Percentiles rank a stretch among this genome's conserved stretches.
These are phyloP conservation scores for Scaptodrosophila latifasciaeformis DNA, from an alignment of 2,888 invertebrate genomes.

Conservation along the genomic window DNA sequence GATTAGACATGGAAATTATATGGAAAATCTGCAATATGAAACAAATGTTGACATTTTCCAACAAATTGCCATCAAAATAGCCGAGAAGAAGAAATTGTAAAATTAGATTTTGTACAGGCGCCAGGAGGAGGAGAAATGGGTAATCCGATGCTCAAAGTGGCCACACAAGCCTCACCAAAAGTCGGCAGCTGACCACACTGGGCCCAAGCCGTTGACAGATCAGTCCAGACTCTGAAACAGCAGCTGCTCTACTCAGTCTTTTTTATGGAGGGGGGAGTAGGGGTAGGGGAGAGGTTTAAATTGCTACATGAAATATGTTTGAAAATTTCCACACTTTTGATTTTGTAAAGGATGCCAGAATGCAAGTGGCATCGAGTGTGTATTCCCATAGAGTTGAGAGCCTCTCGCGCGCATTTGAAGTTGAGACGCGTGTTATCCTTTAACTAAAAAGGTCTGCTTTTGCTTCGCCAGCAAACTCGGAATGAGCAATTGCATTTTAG, in stretches of 20 bases:
- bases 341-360: constrained; percentile 51
- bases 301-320: no score
- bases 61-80: not conserved
- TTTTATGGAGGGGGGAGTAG: not conserved
- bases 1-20: constrained; percentile 63
- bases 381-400: constrained; percentile 6
- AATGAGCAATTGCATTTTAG: no score
- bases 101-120: constrained; percentile 26
- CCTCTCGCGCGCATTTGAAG: not conserved
- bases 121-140: no score
- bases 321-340: constrained; percentile 65
- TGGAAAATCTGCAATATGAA: constrained; percentile 46
- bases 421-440: constrained; percentile 63
- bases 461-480: not conserved
- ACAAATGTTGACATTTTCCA: constrained; percentile 58
- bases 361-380: constrained; percentile 44
- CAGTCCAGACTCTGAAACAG: constrained; percentile 28
- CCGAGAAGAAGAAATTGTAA: not conserved
- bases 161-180: no score
- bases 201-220: no score
- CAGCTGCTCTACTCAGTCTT: constrained; percentile 16
- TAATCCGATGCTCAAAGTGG: constrained; percentile 46
- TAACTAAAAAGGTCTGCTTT: constrained; percentile 20
- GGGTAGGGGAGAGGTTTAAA: constrained; percentile 32
- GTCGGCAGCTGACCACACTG: constrained; percentile 48